Evolutionary conservation across 2,888 invertebrate species (phyloP).

Genomic region (Tineola bisselliella): DNA sequence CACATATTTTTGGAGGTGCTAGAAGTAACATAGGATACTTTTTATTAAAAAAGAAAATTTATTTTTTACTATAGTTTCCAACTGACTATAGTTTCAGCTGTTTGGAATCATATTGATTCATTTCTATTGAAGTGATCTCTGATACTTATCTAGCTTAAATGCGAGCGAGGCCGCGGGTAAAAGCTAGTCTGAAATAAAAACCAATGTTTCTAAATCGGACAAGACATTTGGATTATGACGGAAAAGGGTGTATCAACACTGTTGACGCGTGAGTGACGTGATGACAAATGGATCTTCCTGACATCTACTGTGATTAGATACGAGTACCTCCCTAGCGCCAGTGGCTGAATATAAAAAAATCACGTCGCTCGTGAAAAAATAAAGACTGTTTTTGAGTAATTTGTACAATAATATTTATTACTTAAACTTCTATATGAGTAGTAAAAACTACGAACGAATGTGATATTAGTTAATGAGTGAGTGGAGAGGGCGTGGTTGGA

Average conservation of each 20-base stretch:
- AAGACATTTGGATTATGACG: constrained; percentile 30
- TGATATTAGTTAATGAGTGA: constrained; percentile 43
- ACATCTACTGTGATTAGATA: constrained; percentile 27
- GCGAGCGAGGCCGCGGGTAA: too few species aligned
- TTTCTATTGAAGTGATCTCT: too few species aligned
- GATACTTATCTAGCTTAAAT: too few species aligned
- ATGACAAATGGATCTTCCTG: constrained; percentile 47
- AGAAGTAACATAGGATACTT: too few species aligned
- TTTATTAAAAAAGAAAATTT: too few species aligned
- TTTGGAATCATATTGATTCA: too few species aligned
- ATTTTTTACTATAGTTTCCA: too few species aligned
- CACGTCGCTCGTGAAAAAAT: too few species aligned
- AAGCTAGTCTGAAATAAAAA: background rate
- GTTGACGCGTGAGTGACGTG: constrained; percentile 45
- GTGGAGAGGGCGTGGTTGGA: constrained; percentile 39
- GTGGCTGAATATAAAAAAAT: background rate
- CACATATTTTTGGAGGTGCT: too few species aligned
- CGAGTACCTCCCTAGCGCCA: background rate
- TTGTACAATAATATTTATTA: too few species aligned
- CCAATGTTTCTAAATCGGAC: background rate
- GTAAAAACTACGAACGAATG: background rate
- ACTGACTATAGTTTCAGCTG: too few species aligned
- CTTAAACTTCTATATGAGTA: background rate
- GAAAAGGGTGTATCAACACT: constrained; percentile 42
- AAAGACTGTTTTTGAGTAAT: too few species aligned